A percentile compares a stretch with the other conserved stretches of the same genome.
Evolutionary conservation across 2,888 invertebrate genomes (phyloP).

Genomic region (Teleiodes luculella): DNA sequence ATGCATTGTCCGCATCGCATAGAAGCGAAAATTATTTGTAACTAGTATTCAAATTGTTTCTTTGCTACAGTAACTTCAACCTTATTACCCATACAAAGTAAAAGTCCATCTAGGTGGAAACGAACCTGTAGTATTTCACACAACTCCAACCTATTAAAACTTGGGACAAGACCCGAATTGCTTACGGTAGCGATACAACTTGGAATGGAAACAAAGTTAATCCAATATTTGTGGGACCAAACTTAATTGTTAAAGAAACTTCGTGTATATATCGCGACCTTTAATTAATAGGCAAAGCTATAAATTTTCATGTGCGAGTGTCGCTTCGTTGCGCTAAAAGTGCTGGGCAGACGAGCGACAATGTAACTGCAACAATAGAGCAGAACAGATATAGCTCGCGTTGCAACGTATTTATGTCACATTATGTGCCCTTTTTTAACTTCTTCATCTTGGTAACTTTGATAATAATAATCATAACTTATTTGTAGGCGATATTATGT

Average conservation of each 20-base stretch:
- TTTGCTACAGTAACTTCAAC: too few relatives aligned
- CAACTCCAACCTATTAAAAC: slow-evolving; percentile 9
- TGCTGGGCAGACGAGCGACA: too few relatives aligned
- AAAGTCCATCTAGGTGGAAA: not conserved
- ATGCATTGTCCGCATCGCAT: too few relatives aligned
- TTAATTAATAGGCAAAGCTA: slow-evolving; percentile 54
- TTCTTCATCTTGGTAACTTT: too few relatives aligned
- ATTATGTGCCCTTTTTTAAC: too few relatives aligned
- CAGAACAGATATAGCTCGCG: too few relatives aligned
- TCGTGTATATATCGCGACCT: slow-evolving; percentile 40
- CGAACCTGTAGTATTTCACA: slow-evolving; percentile 2
- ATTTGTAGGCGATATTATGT: too few relatives aligned
- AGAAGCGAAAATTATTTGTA: too few relatives aligned
- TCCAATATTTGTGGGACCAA: slow-evolving; percentile 39
- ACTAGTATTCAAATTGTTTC: too few relatives aligned
- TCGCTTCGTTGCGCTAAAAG: slow-evolving; percentile 24
- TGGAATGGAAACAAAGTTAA: slow-evolving; percentile 28
- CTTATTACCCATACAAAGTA: slow-evolving; percentile 3
- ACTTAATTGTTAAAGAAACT: slow-evolving; percentile 52
- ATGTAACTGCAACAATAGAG: too few relatives aligned
- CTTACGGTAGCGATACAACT: slow-evolving; percentile 27
- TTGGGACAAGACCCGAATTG: slow-evolving; percentile 30
- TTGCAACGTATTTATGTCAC: too few relatives aligned
- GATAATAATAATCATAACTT: too few relatives aligned
- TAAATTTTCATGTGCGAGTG: slow-evolving; percentile 51